phyloP scores from a whole-genome alignment of 2,113 vertebrate genomes.

The Oplegnathus fasciatus region DNA sequence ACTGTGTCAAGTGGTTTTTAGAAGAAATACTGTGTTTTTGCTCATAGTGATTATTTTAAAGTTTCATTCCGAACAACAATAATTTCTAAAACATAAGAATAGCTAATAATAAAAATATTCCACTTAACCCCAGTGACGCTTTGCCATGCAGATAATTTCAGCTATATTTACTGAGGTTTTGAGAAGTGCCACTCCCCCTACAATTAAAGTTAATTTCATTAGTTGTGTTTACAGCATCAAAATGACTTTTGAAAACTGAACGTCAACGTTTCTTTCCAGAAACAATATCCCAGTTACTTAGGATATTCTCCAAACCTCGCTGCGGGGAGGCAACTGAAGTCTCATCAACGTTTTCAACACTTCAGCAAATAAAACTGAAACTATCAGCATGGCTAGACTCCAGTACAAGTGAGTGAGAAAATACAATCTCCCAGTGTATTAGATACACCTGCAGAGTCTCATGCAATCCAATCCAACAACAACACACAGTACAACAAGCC shows the following conservation, averaged over 20 bases:
- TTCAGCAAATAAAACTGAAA: not conserved
- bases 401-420: not conserved
- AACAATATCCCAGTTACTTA: not conserved
- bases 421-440: not conserved
- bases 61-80: not conserved
- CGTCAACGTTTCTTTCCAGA: not conserved
- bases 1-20: conserved; percentile 8
- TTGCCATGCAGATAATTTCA: not conserved
- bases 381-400: not conserved
- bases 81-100: too few relatives aligned
- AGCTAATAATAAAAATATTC: not conserved
- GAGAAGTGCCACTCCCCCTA: not conserved
- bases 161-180: not conserved
- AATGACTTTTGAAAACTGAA: not conserved
- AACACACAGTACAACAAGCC: not conserved
- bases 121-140: accelerated
- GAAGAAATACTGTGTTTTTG: not conserved
- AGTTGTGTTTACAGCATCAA: not conserved
- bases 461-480: too few relatives aligned
- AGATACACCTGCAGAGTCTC: not conserved
- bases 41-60: not conserved
- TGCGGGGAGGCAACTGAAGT: not conserved
- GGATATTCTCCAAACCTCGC: not conserved
- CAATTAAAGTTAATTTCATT: not conserved
- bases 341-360: accelerated